A percentile compares a stretch with the other conserved stretches of the same genome.
phyloP scores from a whole-genome alignment of 2,888 invertebrate genomes.

The Calameuta filiformis region DNA sequence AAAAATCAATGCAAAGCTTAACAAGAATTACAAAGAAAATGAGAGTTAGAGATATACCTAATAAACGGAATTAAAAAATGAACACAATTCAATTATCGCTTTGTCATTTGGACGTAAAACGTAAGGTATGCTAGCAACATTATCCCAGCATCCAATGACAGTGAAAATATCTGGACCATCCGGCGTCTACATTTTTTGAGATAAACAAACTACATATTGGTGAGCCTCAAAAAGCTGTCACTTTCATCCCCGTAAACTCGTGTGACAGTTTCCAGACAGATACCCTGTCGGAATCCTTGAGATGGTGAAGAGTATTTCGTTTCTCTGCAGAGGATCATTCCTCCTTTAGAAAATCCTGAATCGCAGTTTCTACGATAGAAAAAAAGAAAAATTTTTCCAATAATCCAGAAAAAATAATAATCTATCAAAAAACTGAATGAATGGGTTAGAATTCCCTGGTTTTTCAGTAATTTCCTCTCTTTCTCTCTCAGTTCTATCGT shows the following conservation, averaged over 20 bases:
- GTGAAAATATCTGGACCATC: slow-evolving; percentile 1
- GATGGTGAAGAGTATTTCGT: not conserved
- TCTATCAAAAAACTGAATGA: not conserved
- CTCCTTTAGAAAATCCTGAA: not conserved
- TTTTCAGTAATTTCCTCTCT: not conserved
- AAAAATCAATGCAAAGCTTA: too few relatives aligned
- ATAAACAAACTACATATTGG: slow-evolving; percentile 23
- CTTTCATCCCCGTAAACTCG: slow-evolving; percentile 12
- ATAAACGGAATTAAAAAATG: not conserved
- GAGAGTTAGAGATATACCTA: not conserved
- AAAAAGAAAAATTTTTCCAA: not conserved
- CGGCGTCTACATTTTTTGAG: slow-evolving; percentile 11
- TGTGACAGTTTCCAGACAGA: slow-evolving; percentile 16
- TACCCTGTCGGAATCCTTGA: slow-evolving; percentile 11
- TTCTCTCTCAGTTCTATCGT: not conserved
- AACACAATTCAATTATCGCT: not conserved
- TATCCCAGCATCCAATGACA: not conserved
- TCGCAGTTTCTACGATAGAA: not conserved
- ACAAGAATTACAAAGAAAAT: not conserved
- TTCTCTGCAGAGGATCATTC: not conserved
- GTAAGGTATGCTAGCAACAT: not conserved
- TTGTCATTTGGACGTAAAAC: not conserved
- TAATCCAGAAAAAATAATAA: not conserved
- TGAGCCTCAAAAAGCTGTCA: slow-evolving; percentile 16
- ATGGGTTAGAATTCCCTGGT: not conserved